A percentile compares a stretch with the other conserved stretches of the same genome.
Conservation (phyloP, 2,113 vertebrate species). For the Cyanocitta stelleri region DNA sequence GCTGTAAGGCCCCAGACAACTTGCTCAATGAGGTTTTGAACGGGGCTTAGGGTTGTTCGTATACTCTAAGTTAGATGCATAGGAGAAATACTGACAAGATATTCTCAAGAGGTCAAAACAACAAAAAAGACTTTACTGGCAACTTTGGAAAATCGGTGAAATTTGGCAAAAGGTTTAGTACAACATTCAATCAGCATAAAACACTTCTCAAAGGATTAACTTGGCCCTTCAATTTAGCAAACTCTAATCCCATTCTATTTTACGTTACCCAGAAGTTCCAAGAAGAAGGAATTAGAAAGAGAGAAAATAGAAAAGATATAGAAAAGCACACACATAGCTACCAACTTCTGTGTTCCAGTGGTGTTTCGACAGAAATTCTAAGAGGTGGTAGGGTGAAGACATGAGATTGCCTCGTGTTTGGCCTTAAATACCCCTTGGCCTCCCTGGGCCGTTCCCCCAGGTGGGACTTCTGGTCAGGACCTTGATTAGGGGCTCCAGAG, state of each 20-base stretch:
- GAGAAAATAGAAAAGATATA: not conserved
- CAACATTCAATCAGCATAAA: not conserved
- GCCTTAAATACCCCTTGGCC: not conserved
- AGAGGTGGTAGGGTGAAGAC: not conserved
- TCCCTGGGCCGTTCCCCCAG: not conserved
- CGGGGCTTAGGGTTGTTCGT: not conserved
- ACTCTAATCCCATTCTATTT: not conserved
- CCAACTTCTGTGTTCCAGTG: not conserved
- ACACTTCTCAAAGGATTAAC: not conserved
- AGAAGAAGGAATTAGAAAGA: not conserved
- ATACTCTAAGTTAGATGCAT: not conserved
- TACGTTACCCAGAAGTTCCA: not conserved
- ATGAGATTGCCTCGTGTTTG: accelerated
- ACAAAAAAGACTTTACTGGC: not conserved
- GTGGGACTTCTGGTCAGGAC: not conserved
- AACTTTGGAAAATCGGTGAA: not conserved
- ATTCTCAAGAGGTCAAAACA: not conserved
- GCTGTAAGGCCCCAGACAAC: not conserved
- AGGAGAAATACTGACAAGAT: not conserved
- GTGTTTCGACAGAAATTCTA: not conserved
- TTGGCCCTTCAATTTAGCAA: not conserved
- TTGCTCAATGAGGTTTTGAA: not conserved
- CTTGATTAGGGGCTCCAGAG: not conserved
- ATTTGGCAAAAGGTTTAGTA: not conserved
- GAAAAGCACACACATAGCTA: not conserved